A percentile compares a stretch with the other conserved stretches of the same genome.
These are phyloP conservation scores for Anabacerthia variegaticeps DNA, from an alignment of 2,797 vertebrate species.

Conservation along the genomic window DNA sequence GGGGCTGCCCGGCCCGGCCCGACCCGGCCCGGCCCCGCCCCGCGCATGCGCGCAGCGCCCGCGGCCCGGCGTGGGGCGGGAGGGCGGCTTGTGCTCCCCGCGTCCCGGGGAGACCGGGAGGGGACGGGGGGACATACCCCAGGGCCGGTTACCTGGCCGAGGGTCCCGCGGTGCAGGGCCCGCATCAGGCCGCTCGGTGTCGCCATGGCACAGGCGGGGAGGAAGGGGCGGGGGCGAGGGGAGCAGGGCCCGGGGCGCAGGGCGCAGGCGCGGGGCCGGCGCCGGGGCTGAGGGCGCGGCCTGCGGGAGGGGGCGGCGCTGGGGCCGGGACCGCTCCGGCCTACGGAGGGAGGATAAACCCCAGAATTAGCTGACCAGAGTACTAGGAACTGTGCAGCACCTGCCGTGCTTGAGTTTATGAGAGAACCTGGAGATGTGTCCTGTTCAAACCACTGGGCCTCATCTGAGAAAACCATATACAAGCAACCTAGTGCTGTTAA, in stretches of 20 bases:
- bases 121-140: no score
- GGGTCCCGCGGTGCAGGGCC: slow-evolving; percentile 40
- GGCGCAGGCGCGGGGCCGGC: not conserved
- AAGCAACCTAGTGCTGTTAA: no score
- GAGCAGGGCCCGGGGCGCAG: rapidly evolving
- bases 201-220: slow-evolving; percentile 17
- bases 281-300: not conserved
- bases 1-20: rapidly evolving
- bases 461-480: no score
- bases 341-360: no score
- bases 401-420: no score
- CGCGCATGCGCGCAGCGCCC: not conserved
- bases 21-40: no score
- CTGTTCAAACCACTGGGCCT: no score
- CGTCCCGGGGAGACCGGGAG: no score
- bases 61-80: not conserved
- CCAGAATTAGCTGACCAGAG: no score
- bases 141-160: slow-evolving; percentile 32
- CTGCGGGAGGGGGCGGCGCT: rapidly evolving
- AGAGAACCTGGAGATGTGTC: no score
- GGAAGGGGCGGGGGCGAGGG: not conserved
- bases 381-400: no score
- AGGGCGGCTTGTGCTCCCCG: not conserved
- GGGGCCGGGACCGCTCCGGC: no score
- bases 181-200: slow-evolving; percentile 25